Evolutionary conservation across 1,140 invertebrate genomes (phyloP).

Genomic region (Nylanderia fulva): DNA sequence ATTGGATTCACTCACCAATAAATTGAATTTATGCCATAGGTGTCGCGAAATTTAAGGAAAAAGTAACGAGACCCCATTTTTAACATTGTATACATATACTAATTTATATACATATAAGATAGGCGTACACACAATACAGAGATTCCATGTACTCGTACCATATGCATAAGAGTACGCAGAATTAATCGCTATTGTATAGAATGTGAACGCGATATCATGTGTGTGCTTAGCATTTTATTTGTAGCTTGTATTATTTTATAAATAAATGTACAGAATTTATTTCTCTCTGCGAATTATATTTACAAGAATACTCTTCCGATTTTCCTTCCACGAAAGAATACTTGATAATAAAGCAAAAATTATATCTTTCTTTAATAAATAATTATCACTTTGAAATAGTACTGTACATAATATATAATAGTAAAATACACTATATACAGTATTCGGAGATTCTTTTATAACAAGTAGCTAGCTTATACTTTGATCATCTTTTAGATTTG

Average conservation of each 20-base stretch:
- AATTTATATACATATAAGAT: conserved; percentile 79
- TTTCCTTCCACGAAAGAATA: neutral
- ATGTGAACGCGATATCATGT: conserved; percentile 49
- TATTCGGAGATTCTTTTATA: conserved; percentile 10
- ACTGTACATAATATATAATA: too few relatives aligned
- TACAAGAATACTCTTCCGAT: conserved; percentile 26
- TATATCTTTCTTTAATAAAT: conserved; percentile 29
- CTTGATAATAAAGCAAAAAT: conserved; percentile 24
- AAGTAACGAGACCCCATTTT: conserved; percentile 38
- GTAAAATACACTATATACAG: conserved; percentile 4
- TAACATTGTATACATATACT: conserved; percentile 67
- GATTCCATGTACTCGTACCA: conserved; percentile 20
- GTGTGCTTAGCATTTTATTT: conserved; percentile 50
- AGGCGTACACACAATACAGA: conserved; percentile 46
- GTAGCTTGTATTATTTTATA: conserved; percentile 82
- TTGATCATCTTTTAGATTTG: neutral
- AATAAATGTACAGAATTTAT: conserved; percentile 83
- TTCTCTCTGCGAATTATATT: conserved; percentile 21
- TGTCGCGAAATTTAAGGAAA: conserved; percentile 67
- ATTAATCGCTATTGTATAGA: conserved; percentile 65
- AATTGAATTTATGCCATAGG: conserved; percentile 76
- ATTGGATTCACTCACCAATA: conserved; percentile 18
- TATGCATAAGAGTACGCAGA: conserved; percentile 10
- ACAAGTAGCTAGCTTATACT: neutral
- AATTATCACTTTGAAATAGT: neutral